phyloP scores from a whole-genome alignment of 2,888 invertebrate species.

The Spatulosminthurus flaviceps region DNA sequence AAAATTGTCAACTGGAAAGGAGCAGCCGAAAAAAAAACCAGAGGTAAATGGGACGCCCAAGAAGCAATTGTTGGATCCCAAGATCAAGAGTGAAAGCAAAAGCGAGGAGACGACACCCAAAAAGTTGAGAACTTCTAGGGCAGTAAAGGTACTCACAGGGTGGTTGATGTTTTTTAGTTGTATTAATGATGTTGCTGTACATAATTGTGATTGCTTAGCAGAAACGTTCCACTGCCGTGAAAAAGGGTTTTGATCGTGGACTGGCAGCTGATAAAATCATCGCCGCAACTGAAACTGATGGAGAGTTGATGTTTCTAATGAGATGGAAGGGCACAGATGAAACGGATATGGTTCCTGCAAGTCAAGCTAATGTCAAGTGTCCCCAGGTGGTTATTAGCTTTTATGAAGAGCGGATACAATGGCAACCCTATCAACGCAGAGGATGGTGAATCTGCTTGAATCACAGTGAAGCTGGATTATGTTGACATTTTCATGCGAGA shows the following conservation, averaged over 20 bases:
- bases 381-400: conserved; percentile 96
- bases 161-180: no score
- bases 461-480: no score
- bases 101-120: conserved; percentile 42
- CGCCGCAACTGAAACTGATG: conserved; percentile 69
- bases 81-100: conserved; percentile 36
- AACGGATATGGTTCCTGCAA: conserved; percentile 91
- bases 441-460: conserved; percentile 41
- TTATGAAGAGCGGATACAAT: conserved; percentile 94
- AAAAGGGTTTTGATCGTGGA: conserved; percentile 68
- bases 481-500: no score
- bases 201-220: no score
- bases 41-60: conserved; percentile 38
- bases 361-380: conserved; percentile 88
- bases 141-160: no score
- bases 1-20: conserved; percentile 49
- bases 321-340: conserved; percentile 87
- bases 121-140: no score
- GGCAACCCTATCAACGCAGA: conserved; percentile 80
- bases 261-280: conserved; percentile 69
- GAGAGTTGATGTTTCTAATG: conserved; percentile 65
- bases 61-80: conserved; percentile 39
- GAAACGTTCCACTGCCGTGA: conserved; percentile 57
- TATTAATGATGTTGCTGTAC: no score
- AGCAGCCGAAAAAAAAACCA: conserved; percentile 45